Evolutionary conservation across 2,888 invertebrate species (phyloP).

Genomic region (Diadromus collaris): DNA sequence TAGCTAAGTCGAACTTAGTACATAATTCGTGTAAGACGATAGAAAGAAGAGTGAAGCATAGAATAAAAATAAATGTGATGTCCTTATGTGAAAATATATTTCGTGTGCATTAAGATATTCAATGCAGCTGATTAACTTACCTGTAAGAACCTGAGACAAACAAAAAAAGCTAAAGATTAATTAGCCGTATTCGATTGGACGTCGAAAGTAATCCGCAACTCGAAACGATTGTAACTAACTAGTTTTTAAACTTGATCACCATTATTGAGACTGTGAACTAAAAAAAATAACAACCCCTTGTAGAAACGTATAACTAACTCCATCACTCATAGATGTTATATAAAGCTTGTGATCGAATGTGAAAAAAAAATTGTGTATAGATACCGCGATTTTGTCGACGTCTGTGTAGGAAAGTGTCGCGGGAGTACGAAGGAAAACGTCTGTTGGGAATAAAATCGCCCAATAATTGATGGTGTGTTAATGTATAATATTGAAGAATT

Average conservation of each 20-base stretch:
- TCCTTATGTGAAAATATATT: slow-evolving; percentile 63
- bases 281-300: neutral
- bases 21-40: slow-evolving; percentile 28
- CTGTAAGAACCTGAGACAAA: slow-evolving; percentile 17
- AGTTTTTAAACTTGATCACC: neutral
- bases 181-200: slow-evolving; percentile 13
- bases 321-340: neutral
- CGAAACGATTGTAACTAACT: slow-evolving; percentile 1
- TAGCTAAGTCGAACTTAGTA: slow-evolving; percentile 40
- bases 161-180: slow-evolving; percentile 1
- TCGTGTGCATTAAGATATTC: slow-evolving; percentile 45
- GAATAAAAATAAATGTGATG: slow-evolving; percentile 69
- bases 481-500: slow-evolving; percentile 1
- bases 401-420: neutral
- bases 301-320: neutral
- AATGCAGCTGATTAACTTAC: slow-evolving; percentile 19
- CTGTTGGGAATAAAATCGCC: too few species aligned
- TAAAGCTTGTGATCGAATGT: neutral
- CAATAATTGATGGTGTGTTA: neutral
- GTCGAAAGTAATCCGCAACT: slow-evolving; percentile 26
- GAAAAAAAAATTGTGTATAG: slow-evolving; percentile 5
- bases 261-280: slow-evolving; percentile 12
- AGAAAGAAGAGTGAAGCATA: slow-evolving; percentile 31
- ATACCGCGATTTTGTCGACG: neutral
- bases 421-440: neutral